A percentile compares a stretch with the other conserved stretches of the same genome.
phyloP scores from a whole-genome alignment of 2,113 vertebrate genomes.

The Amphiprion ocellaris region DNA sequence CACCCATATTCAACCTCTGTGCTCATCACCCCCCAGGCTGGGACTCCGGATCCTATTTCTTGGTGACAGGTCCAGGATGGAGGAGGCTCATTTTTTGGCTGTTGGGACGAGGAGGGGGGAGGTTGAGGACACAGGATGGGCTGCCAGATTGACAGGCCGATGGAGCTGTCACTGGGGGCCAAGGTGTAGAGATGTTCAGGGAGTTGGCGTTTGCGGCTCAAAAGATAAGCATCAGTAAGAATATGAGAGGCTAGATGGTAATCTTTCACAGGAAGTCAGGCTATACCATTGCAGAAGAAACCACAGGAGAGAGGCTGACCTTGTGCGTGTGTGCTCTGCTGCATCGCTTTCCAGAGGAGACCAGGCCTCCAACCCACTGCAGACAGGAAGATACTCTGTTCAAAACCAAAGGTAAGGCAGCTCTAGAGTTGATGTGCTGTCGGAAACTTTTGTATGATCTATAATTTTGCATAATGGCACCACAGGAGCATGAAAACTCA shows the following conservation, averaged over 20 bases:
- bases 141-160: constrained; percentile 75
- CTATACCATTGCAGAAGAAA: constrained; percentile 81
- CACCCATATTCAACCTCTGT: constrained; percentile 37
- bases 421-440: neutral
- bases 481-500: neutral
- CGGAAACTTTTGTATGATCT: neutral
- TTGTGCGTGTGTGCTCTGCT: constrained; percentile 69
- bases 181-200: constrained; percentile 73
- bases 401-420: neutral
- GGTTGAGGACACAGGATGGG: constrained; percentile 57
- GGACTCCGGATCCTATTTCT: constrained; percentile 75
- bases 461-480: neutral
- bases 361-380: constrained; percentile 27
- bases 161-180: constrained; percentile 63
- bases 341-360: constrained; percentile 50
- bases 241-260: constrained; percentile 83
- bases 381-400: constrained; percentile 53
- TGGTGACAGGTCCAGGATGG: constrained; percentile 69
- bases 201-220: constrained; percentile 69
- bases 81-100: constrained; percentile 60
- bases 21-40: constrained; percentile 38
- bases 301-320: constrained; percentile 84
- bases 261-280: constrained; percentile 85
- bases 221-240: constrained; percentile 82
- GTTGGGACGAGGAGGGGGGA: constrained; percentile 27